Base-by-base conservation (phyloP, 2,888 invertebrate species). In the Neoitamus cyanurus region DNA sequence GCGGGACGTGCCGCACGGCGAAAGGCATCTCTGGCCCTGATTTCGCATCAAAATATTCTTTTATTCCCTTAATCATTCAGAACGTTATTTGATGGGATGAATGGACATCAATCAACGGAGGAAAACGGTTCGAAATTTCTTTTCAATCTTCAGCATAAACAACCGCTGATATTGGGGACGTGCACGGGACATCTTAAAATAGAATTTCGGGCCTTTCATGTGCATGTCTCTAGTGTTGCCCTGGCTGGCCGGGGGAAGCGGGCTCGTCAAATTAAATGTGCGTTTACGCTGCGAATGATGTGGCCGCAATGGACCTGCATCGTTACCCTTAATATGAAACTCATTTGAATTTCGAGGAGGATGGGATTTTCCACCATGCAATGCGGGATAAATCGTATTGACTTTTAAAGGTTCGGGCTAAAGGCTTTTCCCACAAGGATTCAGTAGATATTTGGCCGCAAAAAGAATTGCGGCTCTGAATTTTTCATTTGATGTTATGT, bases 11-110 rank as follows among this genome's bases (percentile, higher is more conserved):
- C 15, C 31, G n/a, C 28, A 68, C 42, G 28, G 20, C 30, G 42
- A 36, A 42, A 31, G 34, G 31, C 25, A 31, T 11, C 20, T 36
- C 69, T 69, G 69, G 82, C 25, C 48, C 82, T 82, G 58, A 80
- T 58, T 80, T 82, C 25, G 37, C 34, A 82, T 82, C 69, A 69
- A 82, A 82, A 82, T 82, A 69, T 69, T 82, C 82, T 82, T 82
- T 82, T 82, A 82, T 82, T 28, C 37, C 20, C 69, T 82, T 69
- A 69, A 82, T 69, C 31, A 82, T 42, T 82, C 69, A 28, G 82
- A 82, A 82, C 48, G 69, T 69, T 82, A 37, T 69, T 77, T 78
- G 25, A 42, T 31, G 78, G 48, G 48, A 78, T 78, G 48, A 78
- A 78, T 78, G 48, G 78, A 48, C 48, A 48, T 78, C 78, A 78